A percentile compares a stretch with the other conserved stretches of the same genome.
Conservation (phyloP, 2,113 vertebrate genomes). For the Mormyrus iriodes region DNA sequence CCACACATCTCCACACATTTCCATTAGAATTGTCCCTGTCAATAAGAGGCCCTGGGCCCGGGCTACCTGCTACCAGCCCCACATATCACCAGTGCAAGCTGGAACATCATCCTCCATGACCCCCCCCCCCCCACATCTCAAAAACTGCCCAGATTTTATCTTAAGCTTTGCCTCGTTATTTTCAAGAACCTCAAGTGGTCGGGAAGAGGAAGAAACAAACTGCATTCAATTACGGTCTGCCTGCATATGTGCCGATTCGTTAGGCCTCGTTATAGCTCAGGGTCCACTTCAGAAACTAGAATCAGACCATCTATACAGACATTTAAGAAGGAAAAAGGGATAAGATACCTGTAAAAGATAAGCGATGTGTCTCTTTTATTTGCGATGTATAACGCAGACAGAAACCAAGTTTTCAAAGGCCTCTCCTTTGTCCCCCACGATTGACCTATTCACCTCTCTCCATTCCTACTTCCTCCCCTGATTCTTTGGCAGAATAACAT, state of each 20-base stretch:
- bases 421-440: conserved; percentile 48
- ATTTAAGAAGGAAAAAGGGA: neutral
- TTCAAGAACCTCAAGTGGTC: neutral
- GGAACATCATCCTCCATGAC: neutral
- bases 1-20: neutral
- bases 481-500: conserved; percentile 7
- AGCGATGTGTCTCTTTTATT: conserved; percentile 50
- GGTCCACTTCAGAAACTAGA: neutral
- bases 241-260: neutral
- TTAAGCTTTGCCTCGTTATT: neutral
- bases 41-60: neutral
- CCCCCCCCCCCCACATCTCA: neutral
- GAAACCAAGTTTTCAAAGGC: conserved; percentile 38
- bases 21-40: neutral
- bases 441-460: conserved; percentile 60
- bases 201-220: neutral
- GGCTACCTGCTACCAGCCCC: neutral
- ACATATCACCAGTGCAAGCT: neutral
- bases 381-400: conserved; percentile 25
- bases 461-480: conserved; percentile 29
- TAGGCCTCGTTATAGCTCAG: neutral
- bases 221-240: neutral
- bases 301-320: neutral
- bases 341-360: neutral
- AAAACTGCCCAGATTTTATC: neutral